Conservation (phyloP, 1,140 invertebrate genomes). For the Microplitis demolitor region DNA sequence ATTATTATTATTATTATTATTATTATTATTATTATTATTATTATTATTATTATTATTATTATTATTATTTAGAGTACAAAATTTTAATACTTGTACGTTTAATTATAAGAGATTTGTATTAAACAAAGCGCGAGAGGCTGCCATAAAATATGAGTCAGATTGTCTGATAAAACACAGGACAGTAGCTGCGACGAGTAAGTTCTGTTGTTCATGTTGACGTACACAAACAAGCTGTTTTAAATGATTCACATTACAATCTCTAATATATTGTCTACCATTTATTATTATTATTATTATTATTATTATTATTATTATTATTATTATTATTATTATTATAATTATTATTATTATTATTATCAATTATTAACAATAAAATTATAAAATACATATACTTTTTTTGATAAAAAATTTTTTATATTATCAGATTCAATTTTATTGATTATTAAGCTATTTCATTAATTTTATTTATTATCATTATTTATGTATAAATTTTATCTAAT, state of each 20-base stretch:
- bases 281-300: not conserved
- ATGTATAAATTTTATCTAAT: too few relatives aligned
- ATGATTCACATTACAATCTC: constrained; percentile 29
- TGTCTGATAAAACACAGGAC: constrained; percentile 35
- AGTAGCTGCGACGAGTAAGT: not conserved
- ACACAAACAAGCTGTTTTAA: constrained; percentile 34
- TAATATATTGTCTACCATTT: not conserved
- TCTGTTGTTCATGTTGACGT: constrained; percentile 28
- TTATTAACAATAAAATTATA: too few relatives aligned
- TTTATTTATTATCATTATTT: too few relatives aligned
- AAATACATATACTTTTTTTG: too few relatives aligned
- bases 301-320: not conserved
- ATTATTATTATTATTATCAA: too few relatives aligned
- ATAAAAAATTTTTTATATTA: too few relatives aligned
- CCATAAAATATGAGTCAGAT: constrained; percentile 42
- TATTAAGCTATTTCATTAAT: too few relatives aligned
- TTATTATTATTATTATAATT: too few relatives aligned
- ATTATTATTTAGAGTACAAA: not conserved
- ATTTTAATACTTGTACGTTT: not conserved
- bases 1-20: not conserved
- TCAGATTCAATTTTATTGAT: too few relatives aligned
- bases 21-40: not conserved
- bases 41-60: not conserved
- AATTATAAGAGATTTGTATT: not conserved
- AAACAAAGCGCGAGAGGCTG: constrained; percentile 37